These are phyloP conservation scores for Cyphomyrus plagiostoma DNA, from an alignment of 2,113 vertebrate species.

Conservation along the genomic window DNA sequence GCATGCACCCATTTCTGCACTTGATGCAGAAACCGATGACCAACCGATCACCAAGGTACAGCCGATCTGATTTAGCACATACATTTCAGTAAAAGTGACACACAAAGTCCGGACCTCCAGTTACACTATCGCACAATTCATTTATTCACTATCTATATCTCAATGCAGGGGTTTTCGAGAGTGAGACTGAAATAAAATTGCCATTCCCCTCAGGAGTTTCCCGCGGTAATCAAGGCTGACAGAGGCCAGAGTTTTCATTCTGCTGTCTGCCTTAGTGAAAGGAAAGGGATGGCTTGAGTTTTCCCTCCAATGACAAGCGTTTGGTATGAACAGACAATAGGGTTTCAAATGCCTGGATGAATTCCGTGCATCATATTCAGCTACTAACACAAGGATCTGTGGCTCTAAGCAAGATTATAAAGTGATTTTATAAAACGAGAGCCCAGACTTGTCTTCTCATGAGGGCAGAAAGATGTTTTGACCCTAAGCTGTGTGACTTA, in stretches of 20 bases:
- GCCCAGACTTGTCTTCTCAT: neutral
- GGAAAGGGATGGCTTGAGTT: neutral
- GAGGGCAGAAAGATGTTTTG: neutral
- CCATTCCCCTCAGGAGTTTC: neutral
- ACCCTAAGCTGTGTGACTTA: neutral
- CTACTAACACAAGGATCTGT: neutral
- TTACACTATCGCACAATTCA: neutral
- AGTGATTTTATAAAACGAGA: neutral
- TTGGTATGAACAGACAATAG: neutral
- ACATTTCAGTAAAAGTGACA: neutral
- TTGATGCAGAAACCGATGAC: neutral
- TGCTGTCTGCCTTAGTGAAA: neutral
- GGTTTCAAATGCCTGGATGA: neutral
- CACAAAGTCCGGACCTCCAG: neutral
- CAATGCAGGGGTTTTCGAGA: neutral
- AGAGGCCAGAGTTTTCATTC: neutral
- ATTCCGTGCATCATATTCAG: neutral
- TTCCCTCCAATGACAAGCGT: neutral
- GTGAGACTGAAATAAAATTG: neutral
- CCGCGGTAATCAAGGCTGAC: conserved; percentile 17
- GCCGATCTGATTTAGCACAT: neutral
- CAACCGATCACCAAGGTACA: neutral
- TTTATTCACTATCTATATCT: neutral
- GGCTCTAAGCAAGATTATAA: neutral
- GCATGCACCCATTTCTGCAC: neutral